Evolutionary conservation across 2,888 invertebrate genomes (phyloP).

Genomic region (Erebia epiphron): DNA sequence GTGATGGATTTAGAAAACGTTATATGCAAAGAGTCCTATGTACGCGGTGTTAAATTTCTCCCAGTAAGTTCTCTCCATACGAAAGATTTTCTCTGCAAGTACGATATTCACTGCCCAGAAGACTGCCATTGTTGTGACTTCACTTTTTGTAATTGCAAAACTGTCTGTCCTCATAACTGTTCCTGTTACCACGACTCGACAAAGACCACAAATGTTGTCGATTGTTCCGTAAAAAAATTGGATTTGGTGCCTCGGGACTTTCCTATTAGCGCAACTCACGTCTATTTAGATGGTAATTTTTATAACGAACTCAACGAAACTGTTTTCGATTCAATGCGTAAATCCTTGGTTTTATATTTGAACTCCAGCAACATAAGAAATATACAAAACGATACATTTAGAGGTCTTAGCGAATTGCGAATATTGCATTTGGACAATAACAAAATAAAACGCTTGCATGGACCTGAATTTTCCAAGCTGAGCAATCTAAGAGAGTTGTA

Average conservation of each 20-base stretch:
- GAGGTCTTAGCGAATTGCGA: conserved; percentile 88
- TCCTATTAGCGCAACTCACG: conserved; percentile 95
- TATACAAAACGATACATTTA: conserved; percentile 94
- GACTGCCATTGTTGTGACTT: conserved; percentile 97
- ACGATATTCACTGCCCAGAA: conserved; percentile 94
- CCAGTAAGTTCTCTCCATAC: conserved; percentile 89
- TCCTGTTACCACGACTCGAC: conserved; percentile 97
- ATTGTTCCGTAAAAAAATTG: conserved; percentile 92
- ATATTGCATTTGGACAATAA: conserved; percentile 94
- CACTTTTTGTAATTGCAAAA: conserved; percentile 97
- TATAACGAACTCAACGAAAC: conserved; percentile 87
- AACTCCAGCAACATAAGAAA: conserved; percentile 91
- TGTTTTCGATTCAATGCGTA: conserved; percentile 69
- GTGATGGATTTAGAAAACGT: conserved; percentile 95
- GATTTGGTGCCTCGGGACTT: conserved; percentile 90
- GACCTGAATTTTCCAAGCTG: conserved; percentile 92
- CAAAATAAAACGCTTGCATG: conserved; percentile 88
- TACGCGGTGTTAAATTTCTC: conserved; percentile 90
- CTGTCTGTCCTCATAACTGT: conserved; percentile 96
- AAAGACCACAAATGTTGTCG: conserved; percentile 95
- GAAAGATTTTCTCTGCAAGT: conserved; percentile 94
- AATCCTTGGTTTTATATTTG: conserved; percentile 88
- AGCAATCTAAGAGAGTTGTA: conserved; percentile 91
- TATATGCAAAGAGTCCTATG: conserved; percentile 92
- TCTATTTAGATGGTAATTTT: conserved; percentile 95